These are phyloP conservation scores for Molanna angustata DNA, from an alignment of 2,888 invertebrate species.

Conservation along the genomic window DNA sequence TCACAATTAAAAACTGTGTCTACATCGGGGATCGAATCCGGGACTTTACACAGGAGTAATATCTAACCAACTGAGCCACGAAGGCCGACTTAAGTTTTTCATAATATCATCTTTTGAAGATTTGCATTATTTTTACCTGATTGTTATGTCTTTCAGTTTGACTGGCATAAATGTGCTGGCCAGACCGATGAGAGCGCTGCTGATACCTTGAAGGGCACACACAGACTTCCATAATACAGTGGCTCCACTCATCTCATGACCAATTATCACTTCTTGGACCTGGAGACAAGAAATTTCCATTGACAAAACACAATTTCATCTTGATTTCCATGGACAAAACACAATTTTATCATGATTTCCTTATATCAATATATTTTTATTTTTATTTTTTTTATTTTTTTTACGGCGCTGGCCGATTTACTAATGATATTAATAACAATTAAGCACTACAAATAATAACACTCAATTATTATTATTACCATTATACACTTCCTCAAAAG, in stretches of 20 bases:
- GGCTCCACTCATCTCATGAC: conserved; percentile 49
- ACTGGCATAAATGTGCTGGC: conserved; percentile 23
- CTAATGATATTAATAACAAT: no score
- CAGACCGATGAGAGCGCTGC: conserved; percentile 47
- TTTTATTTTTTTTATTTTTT: neutral
- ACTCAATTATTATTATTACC: no score
- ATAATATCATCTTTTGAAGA: no score
- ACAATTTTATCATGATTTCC: neutral
- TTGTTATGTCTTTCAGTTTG: conserved; percentile 22
- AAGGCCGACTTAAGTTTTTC: no score
- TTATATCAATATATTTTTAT: neutral
- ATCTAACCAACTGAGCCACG: no score
- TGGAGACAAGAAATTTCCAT: conserved; percentile 33
- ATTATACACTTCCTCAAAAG: no score
- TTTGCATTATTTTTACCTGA: conserved; percentile 22
- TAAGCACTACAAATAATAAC: no score
- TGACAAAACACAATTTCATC: neutral
- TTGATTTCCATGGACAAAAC: neutral
- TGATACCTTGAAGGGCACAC: conserved; percentile 47
- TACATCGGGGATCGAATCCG: no score
- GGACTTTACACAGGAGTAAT: no score
- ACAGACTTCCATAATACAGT: conserved; percentile 51
- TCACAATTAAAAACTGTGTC: no score
- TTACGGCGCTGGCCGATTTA: no score
- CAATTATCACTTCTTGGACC: conserved; percentile 51